These are phyloP conservation scores for Perodicticus potto DNA, from an alignment of 2,797 vertebrate genomes.

Conservation along the genomic window DNA sequence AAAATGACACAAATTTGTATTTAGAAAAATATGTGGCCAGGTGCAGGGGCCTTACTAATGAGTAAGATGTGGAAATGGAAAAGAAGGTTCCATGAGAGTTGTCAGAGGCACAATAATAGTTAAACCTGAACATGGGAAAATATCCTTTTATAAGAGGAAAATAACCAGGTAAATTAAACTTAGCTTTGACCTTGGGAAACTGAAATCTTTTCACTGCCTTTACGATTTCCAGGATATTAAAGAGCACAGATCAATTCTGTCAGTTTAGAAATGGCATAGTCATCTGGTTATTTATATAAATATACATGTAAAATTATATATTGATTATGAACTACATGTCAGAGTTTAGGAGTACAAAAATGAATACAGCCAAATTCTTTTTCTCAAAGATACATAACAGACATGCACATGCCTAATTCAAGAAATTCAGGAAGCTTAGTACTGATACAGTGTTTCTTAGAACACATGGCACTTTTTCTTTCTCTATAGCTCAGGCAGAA, in stretches of 20 bases:
- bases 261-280: neutral
- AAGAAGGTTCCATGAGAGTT: neutral
- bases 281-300: neutral
- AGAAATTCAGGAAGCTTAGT: neutral
- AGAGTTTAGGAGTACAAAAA: neutral
- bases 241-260: neutral
- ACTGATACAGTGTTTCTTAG: neutral
- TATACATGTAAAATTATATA: neutral
- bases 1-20: neutral
- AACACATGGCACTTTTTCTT: neutral
- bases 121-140: neutral
- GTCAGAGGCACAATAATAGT: neutral
- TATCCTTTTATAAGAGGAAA: neutral
- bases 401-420: neutral
- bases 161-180: neutral
- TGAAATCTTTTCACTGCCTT: neutral
- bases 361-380: neutral
- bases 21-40: neutral
- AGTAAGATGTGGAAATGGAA: neutral
- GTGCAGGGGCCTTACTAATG: neutral
- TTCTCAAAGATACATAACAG: neutral
- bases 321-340: neutral
- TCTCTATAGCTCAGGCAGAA: neutral
- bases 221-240: neutral
- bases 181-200: neutral